Base-by-base conservation (phyloP, 1,140 invertebrate species). In the Cydia pomonella region DNA sequence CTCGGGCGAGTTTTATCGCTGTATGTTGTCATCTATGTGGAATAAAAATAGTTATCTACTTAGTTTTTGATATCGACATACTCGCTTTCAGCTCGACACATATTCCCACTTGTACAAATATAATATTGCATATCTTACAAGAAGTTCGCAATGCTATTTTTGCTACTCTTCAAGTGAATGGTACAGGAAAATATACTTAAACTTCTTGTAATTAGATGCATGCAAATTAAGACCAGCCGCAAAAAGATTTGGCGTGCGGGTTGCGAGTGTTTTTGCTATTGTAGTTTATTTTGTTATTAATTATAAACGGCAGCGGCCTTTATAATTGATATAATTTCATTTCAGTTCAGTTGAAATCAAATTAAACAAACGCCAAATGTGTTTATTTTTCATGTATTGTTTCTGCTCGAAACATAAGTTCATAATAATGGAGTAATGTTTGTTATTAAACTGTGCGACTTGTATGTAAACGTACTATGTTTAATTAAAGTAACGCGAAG, bases 81-180 rank as follows among this genome's bases (percentile, higher is more conserved):
- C 53, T 7, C n/a, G 2, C 53, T 23, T 59, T 59, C 18, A 53
- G 50, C n/a, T 18, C 50, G n/a, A 18, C 47, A 59, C 53, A 59
- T n/a, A 59, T 59, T 59, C 12, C 53, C 76, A 76, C 75, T 81
- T 78, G 75, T 63, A 73, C 80, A 82, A 82, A 82, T 74, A 82
- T 74, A 82, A 64, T 74, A 79, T 74, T 74, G 75, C 72, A 73
- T 69, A 38, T 69, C 41, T 69, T 69, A 69, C 64, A 69, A 41
- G 29, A 38, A 21, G 0, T 33, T 33, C n/a, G 29, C 27, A n/a
- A n/a, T 0, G 29, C 7, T 23, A 23, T 59, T 10, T 33, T 7
- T 69, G 29, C n/a, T 2, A 18, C 29, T 18, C 0, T 10, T 33
- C 0, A 41, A 69, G 3, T 29, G 9, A 33, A 38, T 10, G 29